phyloP scores from a whole-genome alignment of 2,113 vertebrate genomes.

The Oreochromis tanganicae region DNA sequence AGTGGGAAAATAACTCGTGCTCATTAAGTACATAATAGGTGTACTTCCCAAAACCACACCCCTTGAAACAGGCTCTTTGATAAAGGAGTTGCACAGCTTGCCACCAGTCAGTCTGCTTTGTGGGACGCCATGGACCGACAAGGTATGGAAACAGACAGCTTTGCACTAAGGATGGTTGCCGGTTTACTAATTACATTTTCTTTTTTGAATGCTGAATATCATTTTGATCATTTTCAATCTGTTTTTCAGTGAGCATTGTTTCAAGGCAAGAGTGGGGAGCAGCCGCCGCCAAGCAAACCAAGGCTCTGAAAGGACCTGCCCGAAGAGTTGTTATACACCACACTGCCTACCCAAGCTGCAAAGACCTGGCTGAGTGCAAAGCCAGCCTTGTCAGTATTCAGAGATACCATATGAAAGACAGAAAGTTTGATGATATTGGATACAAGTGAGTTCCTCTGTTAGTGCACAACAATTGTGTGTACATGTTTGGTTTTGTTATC shows the following conservation, averaged over 20 bases:
- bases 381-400: conserved; percentile 50
- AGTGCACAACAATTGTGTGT: not conserved
- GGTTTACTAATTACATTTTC: not conserved
- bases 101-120: not conserved
- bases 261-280: conserved; percentile 59
- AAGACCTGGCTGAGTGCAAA: not conserved
- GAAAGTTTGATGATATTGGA: conserved; percentile 70
- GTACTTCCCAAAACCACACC: conserved; percentile 47
- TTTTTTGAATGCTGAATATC: not conserved
- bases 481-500: not conserved
- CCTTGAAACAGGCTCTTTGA: not conserved
- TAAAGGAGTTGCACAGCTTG: not conserved
- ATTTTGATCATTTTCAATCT: not conserved
- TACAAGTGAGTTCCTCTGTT: conserved; percentile 68
- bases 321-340: conserved; percentile 64
- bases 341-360: conserved; percentile 51
- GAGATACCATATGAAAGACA: conserved; percentile 52
- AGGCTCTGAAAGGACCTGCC: conserved; percentile 20
- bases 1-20: not conserved
- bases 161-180: not conserved
- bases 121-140: not conserved
- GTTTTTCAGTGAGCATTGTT: conserved; percentile 26
- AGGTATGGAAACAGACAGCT: conserved; percentile 11
- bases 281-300: not conserved
- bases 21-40: not conserved